A percentile compares a stretch with the other conserved stretches of the same genome.
phyloP scores from a whole-genome alignment of 1,140 invertebrate species.

The Caenorhabditis tropicalis region DNA sequence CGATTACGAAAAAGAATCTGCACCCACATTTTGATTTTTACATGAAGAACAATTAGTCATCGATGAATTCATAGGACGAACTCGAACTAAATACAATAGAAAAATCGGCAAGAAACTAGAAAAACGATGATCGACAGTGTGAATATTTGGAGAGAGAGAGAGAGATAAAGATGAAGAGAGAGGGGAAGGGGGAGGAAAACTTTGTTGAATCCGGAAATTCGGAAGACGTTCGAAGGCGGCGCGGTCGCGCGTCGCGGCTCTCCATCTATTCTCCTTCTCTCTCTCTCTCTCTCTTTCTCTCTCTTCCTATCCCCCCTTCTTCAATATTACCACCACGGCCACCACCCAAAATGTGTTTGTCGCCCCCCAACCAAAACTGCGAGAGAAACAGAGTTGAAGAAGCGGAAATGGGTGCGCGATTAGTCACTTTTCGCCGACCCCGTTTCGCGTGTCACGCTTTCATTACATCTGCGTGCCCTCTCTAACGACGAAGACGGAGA shows the following conservation, averaged over 20 bases:
- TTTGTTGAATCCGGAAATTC: neutral
- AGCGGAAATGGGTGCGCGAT: constrained; percentile 42
- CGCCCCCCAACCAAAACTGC: neutral
- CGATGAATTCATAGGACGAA: too few species aligned
- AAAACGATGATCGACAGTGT: too few species aligned
- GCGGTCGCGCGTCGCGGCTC: constrained; percentile 40
- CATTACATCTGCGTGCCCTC: neutral
- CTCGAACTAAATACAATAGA: too few species aligned
- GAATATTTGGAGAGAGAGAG: too few species aligned
- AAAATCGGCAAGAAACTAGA: too few species aligned
- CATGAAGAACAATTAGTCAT: too few species aligned
- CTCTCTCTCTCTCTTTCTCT: neutral
- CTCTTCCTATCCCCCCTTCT: neutral
- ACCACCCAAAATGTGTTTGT: constrained; percentile 31
- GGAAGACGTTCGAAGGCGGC: constrained; percentile 7
- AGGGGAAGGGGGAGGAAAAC: too few species aligned
- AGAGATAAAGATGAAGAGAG: too few species aligned
- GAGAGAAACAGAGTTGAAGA: constrained; percentile 31
- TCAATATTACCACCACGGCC: neutral
- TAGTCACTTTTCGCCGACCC: constrained; percentile 19
- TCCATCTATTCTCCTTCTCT: neutral
- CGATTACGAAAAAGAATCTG: too few species aligned
- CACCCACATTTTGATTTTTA: too few species aligned
- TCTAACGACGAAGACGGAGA: too few species aligned
- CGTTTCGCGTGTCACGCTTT: constrained; percentile 24